Base-by-base conservation (phyloP, 2,888 invertebrate genomes). In the Glaucopsyche alexis region DNA sequence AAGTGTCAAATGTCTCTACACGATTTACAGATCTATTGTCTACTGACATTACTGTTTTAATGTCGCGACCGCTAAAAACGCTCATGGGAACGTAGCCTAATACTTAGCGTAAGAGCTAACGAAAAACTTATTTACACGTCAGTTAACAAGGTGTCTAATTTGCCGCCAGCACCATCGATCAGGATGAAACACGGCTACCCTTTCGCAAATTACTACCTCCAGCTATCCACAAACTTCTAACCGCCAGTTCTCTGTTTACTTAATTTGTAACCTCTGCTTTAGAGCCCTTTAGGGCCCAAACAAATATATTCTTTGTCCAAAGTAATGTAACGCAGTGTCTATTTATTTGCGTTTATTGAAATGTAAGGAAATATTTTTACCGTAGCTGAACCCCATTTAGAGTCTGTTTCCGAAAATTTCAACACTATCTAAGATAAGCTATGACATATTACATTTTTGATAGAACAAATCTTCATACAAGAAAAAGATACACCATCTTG, bases 141-240 rank as follows among this genome's bases (percentile, higher is more conserved):
- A 60, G 60, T 66, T 66, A 66, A 16, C 55, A 13, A 40, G 65
- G 40, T 66, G 65, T 42, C 47, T 47, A 47, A 69, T 69, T 69
- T 69, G 69, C 19, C 47, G 11, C 47, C 29, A 69, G 69, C 19
- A 67, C 72, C 88, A 90, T 90, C 85, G 83, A 89, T 90, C 89
- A 90, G 83, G 76, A 79, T 85, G 88, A 90, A 76, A 83, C 81
- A 90, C 86, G 89, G 81, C 84, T 81, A 84, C 89, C 87, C 85
- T 87, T 85, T 82, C 78, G 79, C 87, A 82, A 91, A 85, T 88
- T 90, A 90, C 86, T 86, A 82, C 81, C 81, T 78, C 52, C 19
- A 74, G 74, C 78, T 84, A 84, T 89, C 88, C 87, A 89, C 86
- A 60, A 60, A 60, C 60, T 60, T 60, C 14, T 29, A 60, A 60